Evolutionary conservation across 2,797 vertebrate species (phyloP), one percentile per base, ranked within the genome.

Genomic region (Rhinatrema bivittatum): DNA sequence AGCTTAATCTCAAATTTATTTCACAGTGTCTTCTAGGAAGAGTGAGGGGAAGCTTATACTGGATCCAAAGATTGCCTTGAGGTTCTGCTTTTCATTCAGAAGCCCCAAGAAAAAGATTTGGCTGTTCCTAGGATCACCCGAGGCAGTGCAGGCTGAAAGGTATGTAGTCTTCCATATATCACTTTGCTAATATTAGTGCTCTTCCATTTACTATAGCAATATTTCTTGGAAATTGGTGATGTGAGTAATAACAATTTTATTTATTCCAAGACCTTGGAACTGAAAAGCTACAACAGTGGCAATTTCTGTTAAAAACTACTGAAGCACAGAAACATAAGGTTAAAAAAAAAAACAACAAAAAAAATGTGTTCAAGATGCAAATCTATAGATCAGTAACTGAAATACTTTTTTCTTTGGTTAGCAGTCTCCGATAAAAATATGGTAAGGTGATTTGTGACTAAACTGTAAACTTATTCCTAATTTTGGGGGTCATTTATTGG

Each of bases 241-340:
- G 45, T 74, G 50, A 75, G 50, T 63, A 72, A 72, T 56, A 75
- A 65, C 48, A 56, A 45, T 39, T 62, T 69, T 68, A 65, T 72
- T 74, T 74, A 72, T 61, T 64, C 49, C 52, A 59, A 68, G 56
- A 62, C 53, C 58, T 72, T 72, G 62, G 46, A 43, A 51, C 42
- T 65, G 50, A 67, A 66, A 70, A 60, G 65, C 61, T 62, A 51
- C 43, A 56, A 59, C 37, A 21, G 48, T 50, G 32, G 20, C 31
- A 41, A 44, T 64, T 70, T 48, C 63, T 56, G 51, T 65, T n/a
- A 53, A 51, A 64, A 64, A 39, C 51, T 63, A 55, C 2, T 0
- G 47, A n/a, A n/a, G n/a, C n/a, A n/a, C n/a, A n/a, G n/a, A n/a
- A n/a, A n/a, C n/a, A n/a, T n/a, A n/a, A n/a, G n/a, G n/a, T n/a